Conservation (phyloP, 30 jellyfish, hydroid and myxozoan genomes). For the Pseudorhiza aurosa region DNA sequence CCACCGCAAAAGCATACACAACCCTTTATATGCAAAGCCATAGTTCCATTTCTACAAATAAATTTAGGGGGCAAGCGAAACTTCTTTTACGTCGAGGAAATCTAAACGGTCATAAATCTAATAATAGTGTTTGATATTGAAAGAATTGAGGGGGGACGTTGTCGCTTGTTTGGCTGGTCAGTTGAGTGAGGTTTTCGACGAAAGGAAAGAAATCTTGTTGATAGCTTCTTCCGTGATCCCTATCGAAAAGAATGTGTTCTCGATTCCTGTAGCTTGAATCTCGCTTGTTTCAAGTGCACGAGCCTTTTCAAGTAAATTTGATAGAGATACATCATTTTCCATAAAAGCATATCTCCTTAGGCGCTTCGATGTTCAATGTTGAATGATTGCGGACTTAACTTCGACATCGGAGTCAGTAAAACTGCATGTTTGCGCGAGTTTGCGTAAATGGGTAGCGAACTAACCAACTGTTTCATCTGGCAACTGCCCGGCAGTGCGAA, state of each 20-base stretch:
- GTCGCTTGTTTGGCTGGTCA: neutral
- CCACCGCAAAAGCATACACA: too few species aligned
- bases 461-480: constrained; percentile 16
- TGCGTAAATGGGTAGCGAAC: constrained; percentile 16
- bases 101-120: too few species aligned
- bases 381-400: constrained; percentile 11
- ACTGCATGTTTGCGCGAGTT: constrained; percentile 14
- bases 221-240: neutral
- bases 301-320: neutral
- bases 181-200: neutral
- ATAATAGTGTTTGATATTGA: neutral
- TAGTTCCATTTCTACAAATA: too few species aligned
- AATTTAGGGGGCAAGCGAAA: too few species aligned
- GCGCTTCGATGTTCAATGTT: constrained; percentile 24
- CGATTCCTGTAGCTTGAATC: constrained; percentile 20
- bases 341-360: constrained; percentile 16
- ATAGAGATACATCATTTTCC: constrained; percentile 11
- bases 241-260: neutral
- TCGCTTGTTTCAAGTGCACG: constrained; percentile 21
- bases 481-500: constrained; percentile 8
- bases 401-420: neutral
- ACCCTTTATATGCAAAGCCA: too few species aligned
- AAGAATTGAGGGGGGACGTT: neutral
- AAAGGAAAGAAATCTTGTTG: neutral
- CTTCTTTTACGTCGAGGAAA: too few species aligned